Base-by-base conservation (phyloP, 2,888 invertebrate species). In the Zelleria hepariella region DNA sequence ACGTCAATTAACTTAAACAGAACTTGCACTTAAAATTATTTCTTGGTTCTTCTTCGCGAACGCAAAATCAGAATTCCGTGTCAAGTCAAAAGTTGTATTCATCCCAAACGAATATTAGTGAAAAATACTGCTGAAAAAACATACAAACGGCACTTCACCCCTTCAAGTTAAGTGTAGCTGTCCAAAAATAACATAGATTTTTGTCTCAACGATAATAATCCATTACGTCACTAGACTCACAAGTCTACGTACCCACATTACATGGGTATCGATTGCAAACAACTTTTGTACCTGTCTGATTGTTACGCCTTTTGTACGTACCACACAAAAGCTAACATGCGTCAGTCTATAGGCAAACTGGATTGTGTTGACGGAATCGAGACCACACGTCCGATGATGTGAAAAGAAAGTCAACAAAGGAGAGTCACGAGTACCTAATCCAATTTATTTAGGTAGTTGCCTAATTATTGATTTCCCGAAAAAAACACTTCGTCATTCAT, bases 291-390 rank as follows among this genome's bases (percentile, higher is more conserved):
- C 24, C 24, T 21, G 51, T 21, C 20, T 21, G 21, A 24, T 26
- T 54, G 54, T 26, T 26, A 54, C 54, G 54, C 54, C 54, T 54
- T 54, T 54, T 25, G 24, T 54, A 25, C 24, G 54, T 54, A 54
- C 18, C 54, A 24, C 54, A 54, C 25, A 51, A 54, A 7, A 25
- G 18, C 24, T 18, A 25, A 53, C 53, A 53, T 25, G 24, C 53
- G 15, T 25, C 54, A 54, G 23, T 54, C 18, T 10, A 24, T 26
- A 53, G 23, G 23, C n/a, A 48, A 42, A 42, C n/a, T n/a, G n/a
- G n/a, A n/a, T n/a, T n/a, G n/a, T n/a, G n/a, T n/a, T n/a, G n/a
- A n/a, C n/a, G n/a, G n/a, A n/a, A n/a, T n/a, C n/a, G n/a, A n/a
- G n/a, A n/a, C n/a, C n/a, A n/a, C n/a, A 42, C 32, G 32, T 42